Conservation (phyloP, 2,113 vertebrate species). For the Pterocles burchelli region DNA sequence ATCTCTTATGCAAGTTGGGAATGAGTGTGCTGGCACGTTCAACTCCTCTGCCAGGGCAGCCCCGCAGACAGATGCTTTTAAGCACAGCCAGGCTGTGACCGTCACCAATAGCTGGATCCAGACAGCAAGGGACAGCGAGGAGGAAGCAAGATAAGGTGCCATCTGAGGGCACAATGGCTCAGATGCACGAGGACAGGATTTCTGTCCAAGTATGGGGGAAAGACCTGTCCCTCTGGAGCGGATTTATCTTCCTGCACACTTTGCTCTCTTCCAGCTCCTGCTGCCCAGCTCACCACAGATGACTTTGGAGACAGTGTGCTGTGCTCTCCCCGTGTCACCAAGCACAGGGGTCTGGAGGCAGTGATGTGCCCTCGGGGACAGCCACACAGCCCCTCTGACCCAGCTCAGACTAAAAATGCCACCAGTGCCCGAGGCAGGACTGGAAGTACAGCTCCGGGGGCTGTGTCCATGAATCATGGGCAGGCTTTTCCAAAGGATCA, state of each 20-base stretch:
- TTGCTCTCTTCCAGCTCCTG: background rate
- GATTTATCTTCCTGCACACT: slow-evolving; percentile 16
- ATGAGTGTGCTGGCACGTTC: background rate
- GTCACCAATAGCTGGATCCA: background rate
- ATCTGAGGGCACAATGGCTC: background rate
- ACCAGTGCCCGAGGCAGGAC: background rate
- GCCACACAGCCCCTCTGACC: background rate
- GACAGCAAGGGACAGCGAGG: background rate
- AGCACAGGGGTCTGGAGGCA: background rate
- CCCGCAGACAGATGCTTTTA: background rate
- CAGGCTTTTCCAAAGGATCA: background rate
- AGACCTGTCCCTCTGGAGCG: slow-evolving; percentile 14
- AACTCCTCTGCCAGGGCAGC: background rate
- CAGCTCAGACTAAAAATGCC: background rate
- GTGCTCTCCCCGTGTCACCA: accelerated
- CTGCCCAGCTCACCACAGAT: accelerated
- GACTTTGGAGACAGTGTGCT: background rate
- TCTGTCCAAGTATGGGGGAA: background rate
- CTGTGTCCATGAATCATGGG: background rate
- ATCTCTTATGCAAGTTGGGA: background rate
- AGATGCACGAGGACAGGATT: background rate
- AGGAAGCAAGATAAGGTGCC: slow-evolving; percentile 46
- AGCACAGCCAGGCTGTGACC: background rate
- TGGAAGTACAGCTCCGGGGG: background rate
- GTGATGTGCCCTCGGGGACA: background rate